Base-by-base conservation (phyloP, 2,113 vertebrate genomes). In the Thamnophis sirtalis region DNA sequence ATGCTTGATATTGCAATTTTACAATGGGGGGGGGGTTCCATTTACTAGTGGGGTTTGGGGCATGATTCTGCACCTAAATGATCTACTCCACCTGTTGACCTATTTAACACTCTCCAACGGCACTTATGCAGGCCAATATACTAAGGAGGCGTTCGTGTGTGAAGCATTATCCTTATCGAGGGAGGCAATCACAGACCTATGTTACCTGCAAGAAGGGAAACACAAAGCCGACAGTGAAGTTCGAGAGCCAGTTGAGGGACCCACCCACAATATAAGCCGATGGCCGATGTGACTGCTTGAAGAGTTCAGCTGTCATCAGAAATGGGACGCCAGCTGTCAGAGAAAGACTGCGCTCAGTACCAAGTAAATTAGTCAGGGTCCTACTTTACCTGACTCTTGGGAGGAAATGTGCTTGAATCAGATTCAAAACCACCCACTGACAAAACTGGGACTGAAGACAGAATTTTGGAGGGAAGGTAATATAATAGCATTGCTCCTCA, bases 131-230 rank as follows among this genome's bases (percentile, higher is more conserved):
- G 80, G n/a, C 33, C 51, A 63, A 50, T 89, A 63, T 28, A 51
- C 33, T 24, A 17, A 33, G 26, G 9, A 49, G 43, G 68, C 48
- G 26, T 56, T 56, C 15, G 22, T 43, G 19, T 48, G 33, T 55
- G 33, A 55, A 84, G 8, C 24, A 49, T 43, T 56, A 11, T 28
- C 55, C 28, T 48, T 53, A 21, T 54, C 22, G 54, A 4, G 48
- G 11, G 87, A 89, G 15, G 28, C 8, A 15, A 89, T 84, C 88
- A 63, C n/a, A 49, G 80, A 33, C 49, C 43, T n/a, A 28, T 0
- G 24, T 94, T 92, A 99, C 98, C 98, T 99, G 98, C 58, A 99
- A 94, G 96, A 99, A 99, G n/a, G 98, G 98, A 94, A 99, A 99
- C 93, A 98, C 90, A 48, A 99, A 98, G 93, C 98, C 98, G 0